A percentile compares a stretch with the other conserved stretches of the same genome.
phyloP scores from a whole-genome alignment of 2,113 vertebrate genomes.

The Actenoides hombroni region DNA sequence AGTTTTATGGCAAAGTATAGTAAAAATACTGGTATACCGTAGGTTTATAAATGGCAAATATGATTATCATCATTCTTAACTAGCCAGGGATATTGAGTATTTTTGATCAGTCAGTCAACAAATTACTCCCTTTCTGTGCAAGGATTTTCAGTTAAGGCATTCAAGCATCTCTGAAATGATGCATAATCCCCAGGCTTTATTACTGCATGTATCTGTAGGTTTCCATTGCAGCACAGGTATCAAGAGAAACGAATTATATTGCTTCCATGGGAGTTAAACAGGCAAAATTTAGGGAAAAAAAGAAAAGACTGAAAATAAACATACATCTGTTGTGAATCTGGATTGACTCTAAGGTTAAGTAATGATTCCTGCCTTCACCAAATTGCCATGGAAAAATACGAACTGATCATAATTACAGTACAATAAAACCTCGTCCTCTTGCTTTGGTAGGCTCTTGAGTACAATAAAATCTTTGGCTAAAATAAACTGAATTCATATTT shows the following conservation, averaged over 20 bases:
- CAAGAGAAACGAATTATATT: not conserved
- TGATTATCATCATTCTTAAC: not conserved
- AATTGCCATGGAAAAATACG: conserved; percentile 56
- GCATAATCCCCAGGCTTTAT: not conserved
- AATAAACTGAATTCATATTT: conserved; percentile 44
- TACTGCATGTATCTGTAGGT: not conserved
- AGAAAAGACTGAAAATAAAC: conserved; percentile 36
- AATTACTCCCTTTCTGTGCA: not conserved
- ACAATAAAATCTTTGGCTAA: conserved; percentile 48
- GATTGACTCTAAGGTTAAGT: conserved; percentile 54
- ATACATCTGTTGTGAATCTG: conserved; percentile 68
- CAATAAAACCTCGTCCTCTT: conserved; percentile 51
- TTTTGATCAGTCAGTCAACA: not conserved
- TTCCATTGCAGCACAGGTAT: conserved; percentile 37
- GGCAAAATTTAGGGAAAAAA: not conserved
- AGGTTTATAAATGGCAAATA: not conserved
- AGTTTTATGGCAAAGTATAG: not conserved
- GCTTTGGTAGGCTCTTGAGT: conserved; percentile 31
- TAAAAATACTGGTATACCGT: not conserved
- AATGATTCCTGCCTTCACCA: conserved; percentile 57
- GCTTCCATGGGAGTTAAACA: not conserved
- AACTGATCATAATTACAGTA: conserved; percentile 53
- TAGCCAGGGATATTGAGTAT: not conserved
- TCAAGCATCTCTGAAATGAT: conserved; percentile 11
- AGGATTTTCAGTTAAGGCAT: conserved; percentile 37